Conservation (phyloP, 2,113 vertebrate species). For the Brachirus orientalis region DNA sequence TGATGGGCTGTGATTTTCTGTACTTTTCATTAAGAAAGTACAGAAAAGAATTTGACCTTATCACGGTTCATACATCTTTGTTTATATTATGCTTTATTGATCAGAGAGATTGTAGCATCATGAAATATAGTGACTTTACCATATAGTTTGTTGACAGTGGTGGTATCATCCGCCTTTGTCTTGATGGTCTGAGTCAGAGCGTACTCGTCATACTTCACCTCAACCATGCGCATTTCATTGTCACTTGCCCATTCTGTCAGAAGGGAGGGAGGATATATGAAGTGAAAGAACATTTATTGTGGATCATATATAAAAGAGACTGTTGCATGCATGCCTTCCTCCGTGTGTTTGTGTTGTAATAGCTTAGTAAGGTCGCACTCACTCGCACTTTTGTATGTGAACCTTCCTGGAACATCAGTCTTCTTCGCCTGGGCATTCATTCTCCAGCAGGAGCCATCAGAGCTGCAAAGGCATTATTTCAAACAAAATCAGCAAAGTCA, state of each 20-base stretch:
- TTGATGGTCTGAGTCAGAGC: constrained; percentile 81
- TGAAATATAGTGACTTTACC: constrained; percentile 71
- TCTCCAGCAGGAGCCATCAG: constrained; percentile 76
- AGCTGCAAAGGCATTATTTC: constrained; percentile 65
- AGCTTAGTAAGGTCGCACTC: constrained; percentile 50
- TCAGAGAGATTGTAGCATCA: not conserved
- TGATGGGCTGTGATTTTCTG: too few relatives aligned
- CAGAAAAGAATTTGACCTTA: too few relatives aligned
- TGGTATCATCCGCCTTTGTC: constrained; percentile 30
- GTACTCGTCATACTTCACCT: constrained; percentile 83
- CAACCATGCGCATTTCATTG: constrained; percentile 76
- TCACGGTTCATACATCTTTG: too few relatives aligned
- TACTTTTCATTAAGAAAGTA: too few relatives aligned
- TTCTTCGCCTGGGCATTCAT: constrained; percentile 80
- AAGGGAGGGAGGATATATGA: not conserved
- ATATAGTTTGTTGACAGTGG: constrained; percentile 85
- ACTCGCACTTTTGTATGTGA: constrained; percentile 77
- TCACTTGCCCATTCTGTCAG: constrained; percentile 59
- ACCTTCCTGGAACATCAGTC: constrained; percentile 77
- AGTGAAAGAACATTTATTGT: too few relatives aligned
- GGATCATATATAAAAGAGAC: too few relatives aligned
- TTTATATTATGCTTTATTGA: not conserved
- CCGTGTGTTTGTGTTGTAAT: too few relatives aligned
- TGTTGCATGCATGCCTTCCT: too few relatives aligned
- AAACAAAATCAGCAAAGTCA: not conserved